phyloP scores from a whole-genome alignment of 2,797 vertebrate species.

The Miichthys miiuy region DNA sequence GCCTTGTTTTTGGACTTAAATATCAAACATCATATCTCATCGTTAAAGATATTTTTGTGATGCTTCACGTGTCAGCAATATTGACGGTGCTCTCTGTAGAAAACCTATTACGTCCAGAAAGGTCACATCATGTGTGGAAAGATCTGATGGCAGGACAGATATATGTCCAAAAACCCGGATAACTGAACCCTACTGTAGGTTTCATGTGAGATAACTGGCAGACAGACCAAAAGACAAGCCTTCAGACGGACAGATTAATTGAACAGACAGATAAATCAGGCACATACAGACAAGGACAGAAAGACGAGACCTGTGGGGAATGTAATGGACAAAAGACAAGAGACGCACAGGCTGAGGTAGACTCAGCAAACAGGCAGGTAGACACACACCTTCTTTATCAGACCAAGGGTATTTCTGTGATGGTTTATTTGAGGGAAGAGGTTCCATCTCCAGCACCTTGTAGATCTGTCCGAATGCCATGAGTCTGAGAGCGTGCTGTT shows the following conservation, averaged over 20 bases:
- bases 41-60: constrained; percentile 6
- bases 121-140: constrained; percentile 30
- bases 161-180: constrained; percentile 2
- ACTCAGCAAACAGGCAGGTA: constrained; percentile 13
- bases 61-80: constrained; percentile 17
- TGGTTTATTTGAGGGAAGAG: constrained; percentile 96
- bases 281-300: constrained; percentile 2
- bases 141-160: constrained; percentile 13
- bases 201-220: neutral
- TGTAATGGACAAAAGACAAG: constrained; percentile 1
- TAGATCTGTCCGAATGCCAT: constrained; percentile 98
- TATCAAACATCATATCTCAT: neutral
- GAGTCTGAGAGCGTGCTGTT: constrained; percentile 93
- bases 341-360: constrained; percentile 15
- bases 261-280: neutral
- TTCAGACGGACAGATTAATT: neutral
- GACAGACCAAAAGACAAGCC: constrained; percentile 1
- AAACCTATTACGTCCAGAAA: constrained; percentile 34
- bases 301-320: neutral
- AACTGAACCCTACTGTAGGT: constrained; percentile 21
- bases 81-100: constrained; percentile 13
- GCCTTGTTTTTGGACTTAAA: neutral
- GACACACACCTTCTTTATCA: constrained; percentile 93
- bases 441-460: constrained; percentile 98
- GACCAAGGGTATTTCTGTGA: constrained; percentile 97